Base-by-base conservation (phyloP, 2,888 invertebrate species). In the Drosophila suboccidentalis region DNA sequence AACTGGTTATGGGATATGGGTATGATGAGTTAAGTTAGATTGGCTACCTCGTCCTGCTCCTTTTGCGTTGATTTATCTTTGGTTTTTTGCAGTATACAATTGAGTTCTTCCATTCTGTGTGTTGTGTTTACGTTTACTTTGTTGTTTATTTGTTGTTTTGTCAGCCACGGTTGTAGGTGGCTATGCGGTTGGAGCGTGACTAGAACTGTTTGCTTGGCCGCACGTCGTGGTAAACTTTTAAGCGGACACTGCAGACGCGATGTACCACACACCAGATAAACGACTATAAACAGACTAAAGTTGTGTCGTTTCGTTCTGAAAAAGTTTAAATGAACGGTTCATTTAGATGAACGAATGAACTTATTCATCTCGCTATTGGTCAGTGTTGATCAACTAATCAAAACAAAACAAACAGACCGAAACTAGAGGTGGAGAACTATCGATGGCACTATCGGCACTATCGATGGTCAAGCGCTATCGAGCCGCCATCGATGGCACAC, bases 41-140 rank as follows among this genome's bases (percentile, higher is more conserved):
- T 65, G 39, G 2, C 32, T 71, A 96, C 96, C 94, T 96, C 95
- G 92, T 96, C 96, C 90, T 96, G 95, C 66, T 94, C 94, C 83
- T 94, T 94, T 87, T 95, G 92, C 50, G 91, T 91, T 5, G 92
- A 92, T 78, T 92, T 90, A 86, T 93, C 92, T 91, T 82, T 94
- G 93, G 90, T 93, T 92, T 89, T 93, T 82, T 84, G 94, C 92
- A 93, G 78, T 75, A 93, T 92, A 55, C 89, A 87, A 70, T 86
- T 91, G 29, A 93, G 82, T 71, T 92, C 92, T 29, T 92, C 91
- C 92, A 92, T 93, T 64, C 63, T 82, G 57, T 58, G 63, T 69
- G 61, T 70, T 62, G 55, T 62, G n/a, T 36, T 50, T 79, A 34
- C 65, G 50, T 61, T 60, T 61, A 44, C 19, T 65, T 60, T 55